phyloP scores from a whole-genome alignment of 2,113 vertebrate species.

The Sceloporus undulatus region DNA sequence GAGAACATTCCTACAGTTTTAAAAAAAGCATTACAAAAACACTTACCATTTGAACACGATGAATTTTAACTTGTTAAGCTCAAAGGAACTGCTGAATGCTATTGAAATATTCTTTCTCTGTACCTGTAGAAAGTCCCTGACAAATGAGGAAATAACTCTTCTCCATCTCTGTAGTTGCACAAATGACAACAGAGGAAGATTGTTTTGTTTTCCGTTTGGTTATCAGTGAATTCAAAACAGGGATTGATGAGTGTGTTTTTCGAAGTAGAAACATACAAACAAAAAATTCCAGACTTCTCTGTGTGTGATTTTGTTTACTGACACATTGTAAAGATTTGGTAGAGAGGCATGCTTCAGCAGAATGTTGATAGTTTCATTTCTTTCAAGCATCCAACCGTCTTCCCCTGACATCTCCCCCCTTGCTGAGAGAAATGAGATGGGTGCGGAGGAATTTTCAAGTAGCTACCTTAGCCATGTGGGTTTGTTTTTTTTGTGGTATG shows the following conservation, averaged over 20 bases:
- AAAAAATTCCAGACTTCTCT: background rate
- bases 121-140: background rate
- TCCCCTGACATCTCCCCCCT: background rate
- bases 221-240: slow-evolving; percentile 20
- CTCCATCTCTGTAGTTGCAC: background rate
- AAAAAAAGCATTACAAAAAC: background rate
- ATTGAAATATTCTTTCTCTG: slow-evolving; percentile 11
- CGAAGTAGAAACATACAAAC: background rate
- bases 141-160: slow-evolving; percentile 25
- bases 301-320: slow-evolving; percentile 7
- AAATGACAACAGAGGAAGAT: slow-evolving; percentile 14
- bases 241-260: slow-evolving; percentile 20
- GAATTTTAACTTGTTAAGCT: background rate
- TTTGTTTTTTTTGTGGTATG: background rate
- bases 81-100: background rate
- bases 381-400: background rate
- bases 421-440: background rate
- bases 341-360: slow-evolving; percentile 9
- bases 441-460: background rate
- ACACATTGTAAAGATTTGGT: slow-evolving; percentile 37
- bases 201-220: slow-evolving; percentile 18
- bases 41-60: background rate
- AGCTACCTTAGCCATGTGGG: background rate
- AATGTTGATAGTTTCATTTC: background rate
- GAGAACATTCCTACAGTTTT: too few relatives aligned